phyloP scores from a whole-genome alignment of 1,140 invertebrate genomes.

The Antheraea pernyi region DNA sequence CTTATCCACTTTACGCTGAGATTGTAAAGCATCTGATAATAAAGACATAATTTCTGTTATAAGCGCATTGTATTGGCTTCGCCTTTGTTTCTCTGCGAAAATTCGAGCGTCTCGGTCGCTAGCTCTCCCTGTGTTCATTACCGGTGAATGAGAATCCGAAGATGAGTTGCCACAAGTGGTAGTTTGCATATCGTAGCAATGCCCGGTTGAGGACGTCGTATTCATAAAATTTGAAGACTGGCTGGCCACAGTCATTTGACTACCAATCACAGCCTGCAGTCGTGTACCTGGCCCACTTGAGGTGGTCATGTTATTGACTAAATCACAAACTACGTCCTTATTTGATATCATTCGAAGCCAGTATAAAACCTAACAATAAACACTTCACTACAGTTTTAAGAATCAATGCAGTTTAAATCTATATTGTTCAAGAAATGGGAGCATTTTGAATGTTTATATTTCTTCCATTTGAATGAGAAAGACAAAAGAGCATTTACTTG shows the following conservation, averaged over 20 bases:
- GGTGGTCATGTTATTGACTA: conserved; percentile 45
- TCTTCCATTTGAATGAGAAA: not conserved
- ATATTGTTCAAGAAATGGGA: not conserved
- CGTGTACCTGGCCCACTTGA: conserved; percentile 42
- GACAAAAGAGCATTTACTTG: not conserved
- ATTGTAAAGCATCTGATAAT: conserved; percentile 90
- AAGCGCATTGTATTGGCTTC: conserved; percentile 93
- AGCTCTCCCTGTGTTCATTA: conserved; percentile 50
- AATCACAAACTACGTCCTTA: conserved; percentile 44
- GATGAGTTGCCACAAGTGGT: conserved; percentile 58
- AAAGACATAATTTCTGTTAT: conserved; percentile 90
- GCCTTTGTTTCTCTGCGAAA: conserved; percentile 92
- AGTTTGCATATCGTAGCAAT: conserved; percentile 41
- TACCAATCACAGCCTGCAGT: conserved; percentile 38
- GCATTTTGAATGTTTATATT: not conserved
- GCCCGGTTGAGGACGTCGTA: conserved; percentile 32
- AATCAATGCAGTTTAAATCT: not conserved
- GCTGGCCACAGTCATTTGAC: conserved; percentile 40
- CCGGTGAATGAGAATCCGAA: conserved; percentile 63
- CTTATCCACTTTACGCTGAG: conserved; percentile 92
- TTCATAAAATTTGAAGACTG: conserved; percentile 15
- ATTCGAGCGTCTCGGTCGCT: conserved; percentile 88
- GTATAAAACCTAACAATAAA: conserved; percentile 12
- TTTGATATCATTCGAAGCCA: conserved; percentile 39
- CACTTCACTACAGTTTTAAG: conserved; percentile 4